Base-by-base conservation (phyloP, 2,888 invertebrate genomes). In the Mythimna lalbum region DNA sequence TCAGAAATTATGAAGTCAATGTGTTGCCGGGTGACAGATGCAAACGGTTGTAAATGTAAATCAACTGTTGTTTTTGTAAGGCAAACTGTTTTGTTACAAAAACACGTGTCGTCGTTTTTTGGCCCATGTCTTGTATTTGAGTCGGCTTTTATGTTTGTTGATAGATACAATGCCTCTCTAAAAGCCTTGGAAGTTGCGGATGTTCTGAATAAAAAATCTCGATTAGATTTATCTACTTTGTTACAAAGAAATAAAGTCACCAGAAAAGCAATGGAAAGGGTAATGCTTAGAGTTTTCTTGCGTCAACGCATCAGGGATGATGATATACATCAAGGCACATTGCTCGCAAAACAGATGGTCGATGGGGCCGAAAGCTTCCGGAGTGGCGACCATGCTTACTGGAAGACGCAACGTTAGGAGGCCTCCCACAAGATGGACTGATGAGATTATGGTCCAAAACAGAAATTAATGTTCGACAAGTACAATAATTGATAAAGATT, bases 1-100 rank as follows among this genome's bases (percentile, higher is more conserved):
- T 80, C 77, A 69, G 63, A 65, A 86, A 76, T 83, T 84, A 75
- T 81, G 63, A 70, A 76, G 69, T 82, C 78, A 73, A 70, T 70
- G 63, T 78, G 73, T 74, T 78, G 53, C 53, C 50, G 70, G 55
- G 67, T 82, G 78, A 73, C 80, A 80, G 82, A 75, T 84, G 81
- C 71, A 66, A 74, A 78, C 61, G 55, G 59, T 76, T 56, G 27
- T 31, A 21, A 68, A 76, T 73, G 14, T 47, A 36, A 63, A 73
- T 73, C 61, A 55, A 76, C 63, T 23, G 23, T 61, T 80, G 39
- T 81, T 77, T 75, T 76, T 69, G 56, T 61, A 62, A 63, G 50
- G 4, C 55, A 19, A 50, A 53, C 73, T 43, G 43, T 61, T 69
- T 73, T 80, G 65, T 65, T 61, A 57, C 5, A 50, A 49, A 23